A percentile compares a stretch with the other conserved stretches of the same genome.
phyloP scores from a whole-genome alignment of 2,113 vertebrate genomes.

The Sciurus niger region DNA sequence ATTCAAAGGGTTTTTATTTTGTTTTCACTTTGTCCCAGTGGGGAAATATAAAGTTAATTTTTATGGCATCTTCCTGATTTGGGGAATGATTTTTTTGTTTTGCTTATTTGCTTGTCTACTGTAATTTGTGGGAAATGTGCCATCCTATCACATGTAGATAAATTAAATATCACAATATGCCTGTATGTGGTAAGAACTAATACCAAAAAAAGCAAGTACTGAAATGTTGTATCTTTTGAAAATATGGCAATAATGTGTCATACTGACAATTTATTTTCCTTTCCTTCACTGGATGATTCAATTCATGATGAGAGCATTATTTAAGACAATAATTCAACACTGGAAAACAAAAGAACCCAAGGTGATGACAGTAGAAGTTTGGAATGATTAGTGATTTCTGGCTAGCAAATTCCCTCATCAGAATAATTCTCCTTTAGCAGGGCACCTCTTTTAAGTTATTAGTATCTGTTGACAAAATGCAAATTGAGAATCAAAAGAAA shows the following conservation, averaged over 20 bases:
- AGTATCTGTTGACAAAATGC: neutral
- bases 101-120: neutral
- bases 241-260: neutral
- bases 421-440: conserved; percentile 31
- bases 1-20: neutral
- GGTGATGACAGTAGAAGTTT: neutral
- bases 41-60: neutral
- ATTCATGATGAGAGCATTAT: neutral
- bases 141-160: neutral
- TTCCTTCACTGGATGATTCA: neutral
- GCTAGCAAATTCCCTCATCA: conserved; percentile 46
- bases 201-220: neutral
- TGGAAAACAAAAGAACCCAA: conserved; percentile 2
- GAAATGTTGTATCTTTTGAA: neutral
- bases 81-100: conserved; percentile 15
- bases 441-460: conserved; percentile 43
- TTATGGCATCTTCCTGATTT: conserved; percentile 3
- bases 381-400: conserved; percentile 15
- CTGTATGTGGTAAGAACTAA: neutral
- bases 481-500: conserved; percentile 5
- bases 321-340: conserved; percentile 6
- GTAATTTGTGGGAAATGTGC: neutral
- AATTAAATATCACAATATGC: neutral
- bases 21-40: neutral
- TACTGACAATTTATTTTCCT: neutral